A percentile compares a stretch with the other conserved stretches of the same genome.
Evolutionary conservation across 1,140 invertebrate genomes (phyloP).

Genomic region (Glossosoma conforme): DNA sequence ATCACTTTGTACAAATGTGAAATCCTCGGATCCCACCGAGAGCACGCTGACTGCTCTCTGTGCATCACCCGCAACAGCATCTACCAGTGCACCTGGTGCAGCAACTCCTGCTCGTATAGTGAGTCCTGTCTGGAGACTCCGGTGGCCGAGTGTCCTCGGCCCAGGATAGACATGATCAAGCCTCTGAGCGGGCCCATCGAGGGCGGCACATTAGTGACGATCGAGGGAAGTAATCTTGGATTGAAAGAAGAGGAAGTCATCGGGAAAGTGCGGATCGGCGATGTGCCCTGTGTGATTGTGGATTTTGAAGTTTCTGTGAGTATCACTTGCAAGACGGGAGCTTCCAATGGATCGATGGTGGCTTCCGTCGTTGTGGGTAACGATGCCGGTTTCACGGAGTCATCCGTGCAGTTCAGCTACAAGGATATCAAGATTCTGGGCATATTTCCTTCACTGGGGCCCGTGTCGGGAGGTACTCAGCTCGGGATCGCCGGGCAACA

Average conservation of each 20-base stretch:
- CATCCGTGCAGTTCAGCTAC: slow-evolving; percentile 84
- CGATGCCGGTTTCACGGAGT: slow-evolving; percentile 82
- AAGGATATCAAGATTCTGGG: slow-evolving; percentile 78
- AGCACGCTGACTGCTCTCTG: slow-evolving; percentile 89
- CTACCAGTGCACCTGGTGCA: slow-evolving; percentile 91
- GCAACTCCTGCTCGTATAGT: slow-evolving; percentile 77
- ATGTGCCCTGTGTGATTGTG: slow-evolving; percentile 80
- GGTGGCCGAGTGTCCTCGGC: slow-evolving; percentile 82
- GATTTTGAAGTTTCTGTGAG: slow-evolving; percentile 89
- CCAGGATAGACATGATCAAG: slow-evolving; percentile 91
- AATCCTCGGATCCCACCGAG: slow-evolving; percentile 83
- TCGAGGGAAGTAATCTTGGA: slow-evolving; percentile 93
- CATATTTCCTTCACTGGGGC: slow-evolving; percentile 81
- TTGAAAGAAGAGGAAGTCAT: slow-evolving; percentile 83
- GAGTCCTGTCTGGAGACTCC: slow-evolving; percentile 70
- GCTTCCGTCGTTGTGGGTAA: slow-evolving; percentile 85
- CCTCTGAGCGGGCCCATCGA: slow-evolving; percentile 91
- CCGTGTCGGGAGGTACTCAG: slow-evolving; percentile 89
- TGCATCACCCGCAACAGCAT: slow-evolving; percentile 84
- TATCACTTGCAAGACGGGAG: slow-evolving; percentile 82
- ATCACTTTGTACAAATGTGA: slow-evolving; percentile 93
- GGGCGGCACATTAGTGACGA: slow-evolving; percentile 92
- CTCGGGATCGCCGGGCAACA: slow-evolving; percentile 86
- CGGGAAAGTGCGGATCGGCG: slow-evolving; percentile 87
- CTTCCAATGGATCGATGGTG: slow-evolving; percentile 66